Percentiles rank a stretch among this genome's conserved stretches.
phyloP scores from a whole-genome alignment of 2,888 invertebrate species.

The Cryptus viduatorius region DNA sequence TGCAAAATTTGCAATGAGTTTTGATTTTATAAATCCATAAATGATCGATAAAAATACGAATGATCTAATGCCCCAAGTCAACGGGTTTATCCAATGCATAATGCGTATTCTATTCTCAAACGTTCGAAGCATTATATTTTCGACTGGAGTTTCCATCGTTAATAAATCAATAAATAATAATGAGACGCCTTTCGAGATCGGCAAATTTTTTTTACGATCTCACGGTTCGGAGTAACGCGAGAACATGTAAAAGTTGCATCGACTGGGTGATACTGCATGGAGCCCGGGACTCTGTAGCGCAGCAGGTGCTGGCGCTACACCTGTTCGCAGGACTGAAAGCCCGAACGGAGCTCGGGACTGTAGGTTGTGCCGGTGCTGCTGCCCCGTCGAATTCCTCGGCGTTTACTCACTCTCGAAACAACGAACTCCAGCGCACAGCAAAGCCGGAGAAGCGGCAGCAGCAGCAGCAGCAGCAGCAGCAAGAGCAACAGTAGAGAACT shows the following conservation, averaged over 20 bases:
- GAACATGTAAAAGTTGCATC: slow-evolving; percentile 36
- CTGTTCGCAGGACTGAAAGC: slow-evolving; percentile 76
- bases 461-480: slow-evolving; percentile 45
- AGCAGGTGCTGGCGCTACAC: slow-evolving; percentile 81
- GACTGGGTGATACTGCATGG: background rate
- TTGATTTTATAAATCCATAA: background rate
- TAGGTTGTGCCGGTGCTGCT: slow-evolving; percentile 65
- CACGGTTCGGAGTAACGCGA: background rate
- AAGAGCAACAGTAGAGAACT: slow-evolving; percentile 35
- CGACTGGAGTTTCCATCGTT: background rate
- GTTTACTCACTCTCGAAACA: slow-evolving; percentile 81
- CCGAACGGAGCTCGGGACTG: slow-evolving; percentile 49
- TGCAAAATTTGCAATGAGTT: background rate
- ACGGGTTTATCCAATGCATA: background rate
- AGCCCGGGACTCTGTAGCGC: background rate
- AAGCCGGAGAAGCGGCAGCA: slow-evolving; percentile 50
- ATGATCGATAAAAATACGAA: background rate
- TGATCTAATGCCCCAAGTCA: background rate
- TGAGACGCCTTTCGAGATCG: background rate
- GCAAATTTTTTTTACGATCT: slow-evolving; percentile 1
- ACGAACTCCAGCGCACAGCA: slow-evolving; percentile 73
- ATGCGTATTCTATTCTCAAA: background rate
- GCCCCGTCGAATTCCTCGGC: slow-evolving; percentile 80
- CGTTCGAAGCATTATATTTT: background rate
- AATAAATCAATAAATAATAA: background rate